phyloP scores from a whole-genome alignment of 2,113 vertebrate genomes.

The Thinocorus orbignyianus region DNA sequence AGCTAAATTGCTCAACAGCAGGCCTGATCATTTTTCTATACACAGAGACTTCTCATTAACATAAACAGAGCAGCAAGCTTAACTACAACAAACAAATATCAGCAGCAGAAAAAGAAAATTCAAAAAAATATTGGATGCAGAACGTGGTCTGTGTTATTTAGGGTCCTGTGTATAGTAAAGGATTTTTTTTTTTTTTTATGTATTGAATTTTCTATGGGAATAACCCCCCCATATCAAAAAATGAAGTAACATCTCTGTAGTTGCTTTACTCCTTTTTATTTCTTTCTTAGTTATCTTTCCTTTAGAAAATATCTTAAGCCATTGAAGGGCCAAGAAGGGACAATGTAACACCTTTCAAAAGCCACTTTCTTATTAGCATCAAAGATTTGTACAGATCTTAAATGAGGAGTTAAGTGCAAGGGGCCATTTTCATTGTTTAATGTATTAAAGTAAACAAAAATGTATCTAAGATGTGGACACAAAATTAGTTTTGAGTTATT shows the following conservation, averaged over 20 bases:
- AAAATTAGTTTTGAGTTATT: conserved; percentile 86
- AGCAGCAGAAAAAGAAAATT: conserved; percentile 23
- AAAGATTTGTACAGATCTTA: conserved; percentile 71
- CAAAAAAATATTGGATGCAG: neutral
- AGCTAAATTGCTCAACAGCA: conserved; percentile 81
- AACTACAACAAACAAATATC: conserved; percentile 54
- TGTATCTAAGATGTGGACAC: conserved; percentile 80
- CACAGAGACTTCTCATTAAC: conserved; percentile 80
- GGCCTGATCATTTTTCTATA: conserved; percentile 83
- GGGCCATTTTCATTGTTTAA: conserved; percentile 81
- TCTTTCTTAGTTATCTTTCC: neutral
- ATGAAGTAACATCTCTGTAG: neutral
- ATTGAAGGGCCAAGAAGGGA: conserved; percentile 32
- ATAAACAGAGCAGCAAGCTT: conserved; percentile 75
- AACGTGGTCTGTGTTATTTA: neutral
- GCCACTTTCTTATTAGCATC: conserved; percentile 60
- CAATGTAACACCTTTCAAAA: conserved; percentile 63
- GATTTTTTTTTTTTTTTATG: neutral
- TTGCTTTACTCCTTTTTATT: conserved; percentile 12
- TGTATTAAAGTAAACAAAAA: conserved; percentile 84
- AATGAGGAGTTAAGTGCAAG: conserved; percentile 72
- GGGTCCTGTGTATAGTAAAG: neutral
- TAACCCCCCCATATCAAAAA: neutral
- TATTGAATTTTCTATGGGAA: conserved; percentile 15
- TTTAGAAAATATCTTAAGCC: conserved; percentile 30